Evolutionary conservation across 2,888 invertebrate species (phyloP).

Genomic region (Branchellion lobata): DNA sequence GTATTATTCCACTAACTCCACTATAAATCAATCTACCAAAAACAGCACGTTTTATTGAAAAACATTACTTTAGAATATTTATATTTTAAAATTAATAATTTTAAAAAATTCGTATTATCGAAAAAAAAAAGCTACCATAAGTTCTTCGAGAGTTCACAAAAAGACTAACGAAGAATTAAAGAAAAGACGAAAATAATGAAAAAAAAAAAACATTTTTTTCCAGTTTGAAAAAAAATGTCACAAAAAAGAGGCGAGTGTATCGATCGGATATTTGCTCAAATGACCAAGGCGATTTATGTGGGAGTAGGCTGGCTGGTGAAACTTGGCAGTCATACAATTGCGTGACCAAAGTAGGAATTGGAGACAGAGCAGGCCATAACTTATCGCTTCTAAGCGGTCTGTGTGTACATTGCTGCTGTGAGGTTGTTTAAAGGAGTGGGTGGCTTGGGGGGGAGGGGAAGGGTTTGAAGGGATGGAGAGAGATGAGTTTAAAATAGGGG

Average conservation of each 20-base stretch:
- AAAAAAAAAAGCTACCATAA: not conserved
- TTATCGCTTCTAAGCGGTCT: not conserved
- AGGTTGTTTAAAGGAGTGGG: not conserved
- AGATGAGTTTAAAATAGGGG: not conserved
- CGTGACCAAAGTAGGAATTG: slow-evolving; percentile 9
- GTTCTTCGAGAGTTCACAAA: not conserved
- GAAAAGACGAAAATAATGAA: not conserved
- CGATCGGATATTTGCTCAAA: slow-evolving; percentile 12
- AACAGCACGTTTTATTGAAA: too few species aligned
- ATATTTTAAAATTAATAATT: too few species aligned
- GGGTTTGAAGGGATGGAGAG: not conserved
- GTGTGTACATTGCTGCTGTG: not conserved
- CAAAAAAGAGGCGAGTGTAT: not conserved
- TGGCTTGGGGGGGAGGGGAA: not conserved
- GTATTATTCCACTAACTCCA: not conserved
- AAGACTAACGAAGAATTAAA: not conserved
- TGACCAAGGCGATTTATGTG: slow-evolving; percentile 7
- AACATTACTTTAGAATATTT: too few species aligned
- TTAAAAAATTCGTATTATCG: not conserved
- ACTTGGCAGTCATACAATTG: slow-evolving; percentile 4
- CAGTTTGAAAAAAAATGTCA: too few species aligned
- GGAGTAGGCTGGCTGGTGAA: not conserved
- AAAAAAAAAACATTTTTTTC: not conserved
- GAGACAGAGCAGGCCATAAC: not conserved
- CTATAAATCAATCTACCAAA: not conserved